Percentiles rank a stretch among this genome's conserved stretches.
Evolutionary conservation across 2,113 vertebrate genomes (phyloP).

Genomic region (Alces alces): DNA sequence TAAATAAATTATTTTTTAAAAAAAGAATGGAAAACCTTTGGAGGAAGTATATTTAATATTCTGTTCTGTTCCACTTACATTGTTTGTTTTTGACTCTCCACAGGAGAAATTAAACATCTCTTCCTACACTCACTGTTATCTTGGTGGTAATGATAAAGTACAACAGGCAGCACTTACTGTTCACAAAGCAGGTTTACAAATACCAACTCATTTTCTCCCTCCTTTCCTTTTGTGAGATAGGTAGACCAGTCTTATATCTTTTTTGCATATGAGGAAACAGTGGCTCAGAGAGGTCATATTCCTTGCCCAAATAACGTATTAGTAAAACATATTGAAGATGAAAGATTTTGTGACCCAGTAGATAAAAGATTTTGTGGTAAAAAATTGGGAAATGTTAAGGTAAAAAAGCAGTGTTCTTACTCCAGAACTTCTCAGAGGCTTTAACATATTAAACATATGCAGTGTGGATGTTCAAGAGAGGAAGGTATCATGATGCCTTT

Average conservation of each 20-base stretch:
- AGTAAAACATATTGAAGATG: background rate
- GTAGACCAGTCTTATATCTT: background rate
- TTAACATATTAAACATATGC: background rate
- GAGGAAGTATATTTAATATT: background rate
- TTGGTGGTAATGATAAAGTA: background rate
- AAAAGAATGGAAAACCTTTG: slow-evolving; percentile 3
- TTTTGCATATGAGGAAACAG: background rate
- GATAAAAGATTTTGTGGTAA: background rate
- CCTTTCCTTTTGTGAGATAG: background rate
- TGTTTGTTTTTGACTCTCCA: background rate
- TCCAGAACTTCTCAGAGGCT: background rate
- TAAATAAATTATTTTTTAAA: background rate
- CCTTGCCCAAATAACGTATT: slow-evolving; percentile 26
- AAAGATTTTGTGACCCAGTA: background rate
- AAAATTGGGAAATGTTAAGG: background rate
- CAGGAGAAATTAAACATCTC: background rate
- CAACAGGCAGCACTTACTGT: background rate
- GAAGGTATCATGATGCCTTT: background rate
- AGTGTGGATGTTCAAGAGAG: background rate
- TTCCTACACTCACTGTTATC: background rate
- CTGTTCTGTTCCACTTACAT: background rate
- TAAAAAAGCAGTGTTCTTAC: background rate
- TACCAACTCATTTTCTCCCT: background rate
- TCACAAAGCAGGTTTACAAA: background rate
- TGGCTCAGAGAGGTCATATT: background rate